phyloP scores from a whole-genome alignment of 2,888 invertebrate species.

The Cephus sareptanus region DNA sequence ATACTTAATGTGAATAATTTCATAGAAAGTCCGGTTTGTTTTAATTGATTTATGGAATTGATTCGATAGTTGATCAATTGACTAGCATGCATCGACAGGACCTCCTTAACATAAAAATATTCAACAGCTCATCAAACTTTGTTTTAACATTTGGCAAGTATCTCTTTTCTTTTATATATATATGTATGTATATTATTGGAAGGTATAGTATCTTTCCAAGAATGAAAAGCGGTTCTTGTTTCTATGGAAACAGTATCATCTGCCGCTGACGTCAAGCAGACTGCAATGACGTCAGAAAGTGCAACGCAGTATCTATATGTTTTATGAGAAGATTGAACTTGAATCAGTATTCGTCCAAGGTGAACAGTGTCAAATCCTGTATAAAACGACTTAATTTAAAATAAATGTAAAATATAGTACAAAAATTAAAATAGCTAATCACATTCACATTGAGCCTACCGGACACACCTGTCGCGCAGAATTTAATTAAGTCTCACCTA shows the following conservation, averaged over 20 bases:
- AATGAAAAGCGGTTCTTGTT: conserved; percentile 42
- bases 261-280: conserved; percentile 50
- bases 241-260: conserved; percentile 42
- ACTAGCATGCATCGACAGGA: too few relatives aligned
- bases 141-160: background rate
- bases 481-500: background rate
- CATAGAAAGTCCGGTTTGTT: too few relatives aligned
- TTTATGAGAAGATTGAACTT: conserved; percentile 50
- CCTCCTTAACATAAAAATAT: background rate
- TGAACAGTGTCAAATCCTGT: background rate
- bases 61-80: too few relatives aligned
- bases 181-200: background rate
- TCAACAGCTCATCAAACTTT: background rate
- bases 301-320: conserved; percentile 41
- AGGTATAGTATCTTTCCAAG: conserved; percentile 9
- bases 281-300: conserved; percentile 52
- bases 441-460: background rate
- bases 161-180: background rate
- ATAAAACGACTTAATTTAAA: background rate
- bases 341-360: conserved; percentile 20
- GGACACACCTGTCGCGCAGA: background rate
- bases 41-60: too few relatives aligned
- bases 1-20: too few relatives aligned
- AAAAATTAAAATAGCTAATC: background rate
- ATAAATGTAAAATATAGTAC: background rate